These are phyloP conservation scores for Varroa destructor DNA, from an alignment of 1,140 invertebrate genomes.

Conservation along the genomic window DNA sequence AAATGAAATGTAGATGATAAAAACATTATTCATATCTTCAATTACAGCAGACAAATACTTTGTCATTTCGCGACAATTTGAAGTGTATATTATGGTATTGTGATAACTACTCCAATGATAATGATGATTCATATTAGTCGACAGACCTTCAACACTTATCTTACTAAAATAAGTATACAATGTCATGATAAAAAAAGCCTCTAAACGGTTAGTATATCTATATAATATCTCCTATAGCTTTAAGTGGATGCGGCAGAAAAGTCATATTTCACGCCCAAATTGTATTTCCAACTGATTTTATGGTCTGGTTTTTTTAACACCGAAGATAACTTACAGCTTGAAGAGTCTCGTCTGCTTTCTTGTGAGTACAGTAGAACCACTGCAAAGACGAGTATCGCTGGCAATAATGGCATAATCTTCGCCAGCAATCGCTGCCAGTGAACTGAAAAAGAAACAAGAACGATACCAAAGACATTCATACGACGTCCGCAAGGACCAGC, in stretches of 20 bases:
- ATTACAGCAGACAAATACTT: too few relatives aligned
- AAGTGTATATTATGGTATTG: not conserved
- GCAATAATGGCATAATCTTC: slow-evolving; percentile 72
- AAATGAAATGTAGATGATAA: slow-evolving; percentile 26
- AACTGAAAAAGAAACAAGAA: slow-evolving; percentile 42
- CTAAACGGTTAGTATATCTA: not conserved
- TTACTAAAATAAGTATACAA: not conserved
- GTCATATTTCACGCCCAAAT: too few relatives aligned
- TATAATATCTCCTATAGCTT: too few relatives aligned
- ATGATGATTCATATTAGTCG: not conserved
- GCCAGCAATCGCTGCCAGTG: slow-evolving; percentile 79
- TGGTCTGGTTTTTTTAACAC: too few relatives aligned
- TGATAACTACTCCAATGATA: not conserved
- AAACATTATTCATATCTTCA: slow-evolving; percentile 27
- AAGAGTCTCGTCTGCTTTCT: slow-evolving; percentile 74
- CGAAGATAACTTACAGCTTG: slow-evolving; percentile 42
- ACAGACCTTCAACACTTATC: not conserved
- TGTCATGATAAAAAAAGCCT: not conserved
- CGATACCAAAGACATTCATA: not conserved
- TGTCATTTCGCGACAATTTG: too few relatives aligned
- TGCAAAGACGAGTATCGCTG: slow-evolving; percentile 82
- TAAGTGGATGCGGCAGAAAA: too few relatives aligned
- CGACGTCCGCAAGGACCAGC: too few relatives aligned
- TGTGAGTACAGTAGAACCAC: slow-evolving; percentile 75
- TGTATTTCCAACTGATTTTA: too few relatives aligned